These are phyloP conservation scores for Lynx canadensis DNA, from an alignment of 2,113 vertebrate species.

Conservation along the genomic window DNA sequence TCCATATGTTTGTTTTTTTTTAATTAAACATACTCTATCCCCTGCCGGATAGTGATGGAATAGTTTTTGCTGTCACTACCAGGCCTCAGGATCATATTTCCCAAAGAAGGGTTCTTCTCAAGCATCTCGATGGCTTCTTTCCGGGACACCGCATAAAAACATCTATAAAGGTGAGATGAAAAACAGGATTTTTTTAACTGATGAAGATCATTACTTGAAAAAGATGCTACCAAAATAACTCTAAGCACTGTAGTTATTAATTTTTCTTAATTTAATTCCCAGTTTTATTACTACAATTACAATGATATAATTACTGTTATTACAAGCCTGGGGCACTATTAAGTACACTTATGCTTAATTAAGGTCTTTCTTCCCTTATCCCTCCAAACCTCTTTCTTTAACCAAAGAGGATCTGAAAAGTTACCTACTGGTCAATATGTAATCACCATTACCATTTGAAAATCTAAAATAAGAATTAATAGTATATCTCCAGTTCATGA, in stretches of 20 bases:
- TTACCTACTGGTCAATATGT: neutral
- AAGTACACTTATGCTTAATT: neutral
- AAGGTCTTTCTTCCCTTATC: neutral
- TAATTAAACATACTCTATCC: slow-evolving; percentile 74
- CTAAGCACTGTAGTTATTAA: neutral
- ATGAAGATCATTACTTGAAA: slow-evolving; percentile 35
- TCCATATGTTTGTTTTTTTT: neutral
- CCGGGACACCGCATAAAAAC: slow-evolving; percentile 83
- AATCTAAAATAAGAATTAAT: neutral
- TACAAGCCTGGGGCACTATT: neutral
- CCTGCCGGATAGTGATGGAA: slow-evolving; percentile 76
- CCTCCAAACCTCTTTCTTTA: slow-evolving; percentile 30
- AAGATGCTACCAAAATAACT: neutral
- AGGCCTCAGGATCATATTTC: slow-evolving; percentile 84
- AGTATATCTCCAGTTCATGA: neutral
- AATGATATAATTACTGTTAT: neutral
- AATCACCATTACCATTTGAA: neutral
- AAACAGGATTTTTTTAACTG: neutral
- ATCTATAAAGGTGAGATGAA: slow-evolving; percentile 72
- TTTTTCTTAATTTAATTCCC: slow-evolving; percentile 15
- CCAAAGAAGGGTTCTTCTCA: slow-evolving; percentile 77
- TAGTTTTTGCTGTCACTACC: slow-evolving; percentile 81
- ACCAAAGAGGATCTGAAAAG: neutral
- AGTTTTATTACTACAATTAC: neutral
- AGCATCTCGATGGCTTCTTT: slow-evolving; percentile 82